Percentiles rank a stretch among this genome's conserved stretches.
These are phyloP conservation scores for Theodoxus fluviatilis DNA, from an alignment of 2,888 invertebrate species.

Conservation along the genomic window DNA sequence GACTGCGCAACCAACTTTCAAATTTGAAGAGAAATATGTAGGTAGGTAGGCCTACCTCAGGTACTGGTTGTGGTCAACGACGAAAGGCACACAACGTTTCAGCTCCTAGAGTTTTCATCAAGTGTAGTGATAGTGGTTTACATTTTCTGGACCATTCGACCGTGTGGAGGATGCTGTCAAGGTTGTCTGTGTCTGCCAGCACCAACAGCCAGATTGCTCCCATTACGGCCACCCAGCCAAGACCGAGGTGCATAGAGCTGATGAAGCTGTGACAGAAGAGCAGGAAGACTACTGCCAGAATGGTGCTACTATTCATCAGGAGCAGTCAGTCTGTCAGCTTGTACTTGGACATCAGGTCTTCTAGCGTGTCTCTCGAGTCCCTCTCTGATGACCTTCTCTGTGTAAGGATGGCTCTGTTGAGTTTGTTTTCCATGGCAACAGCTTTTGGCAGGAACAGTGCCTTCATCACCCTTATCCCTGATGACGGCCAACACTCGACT, in stretches of 20 bases:
- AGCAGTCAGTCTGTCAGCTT: slow-evolving; percentile 79
- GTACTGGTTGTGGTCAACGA: too few species aligned
- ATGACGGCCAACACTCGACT: slow-evolving; percentile 82
- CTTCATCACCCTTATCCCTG: slow-evolving; percentile 83
- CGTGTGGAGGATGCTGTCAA: slow-evolving; percentile 82
- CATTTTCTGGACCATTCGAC: slow-evolving; percentile 95
- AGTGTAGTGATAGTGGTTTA: too few species aligned
- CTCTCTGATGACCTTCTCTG: too few species aligned
- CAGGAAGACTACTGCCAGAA: slow-evolving; percentile 77
- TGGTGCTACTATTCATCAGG: slow-evolving; percentile 77
- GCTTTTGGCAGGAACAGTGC: slow-evolving; percentile 78
- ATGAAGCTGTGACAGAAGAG: slow-evolving; percentile 84
- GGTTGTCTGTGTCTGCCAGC: slow-evolving; percentile 79
- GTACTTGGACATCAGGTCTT: too few species aligned
- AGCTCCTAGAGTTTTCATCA: too few species aligned
- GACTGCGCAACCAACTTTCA: too few species aligned
- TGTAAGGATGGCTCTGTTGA: slow-evolving; percentile 71
- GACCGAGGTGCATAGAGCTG: slow-evolving; percentile 78
- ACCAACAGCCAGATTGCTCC: slow-evolving; percentile 82
- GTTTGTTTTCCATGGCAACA: slow-evolving; percentile 72
- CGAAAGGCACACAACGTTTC: too few species aligned
- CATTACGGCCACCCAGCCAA: slow-evolving; percentile 87
- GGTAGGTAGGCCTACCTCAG: too few species aligned
- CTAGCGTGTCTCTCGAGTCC: too few species aligned
- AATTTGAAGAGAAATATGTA: too few species aligned